phyloP scores from a whole-genome alignment of 2,113 vertebrate genomes.

The Cephalopholis sonnerati region DNA sequence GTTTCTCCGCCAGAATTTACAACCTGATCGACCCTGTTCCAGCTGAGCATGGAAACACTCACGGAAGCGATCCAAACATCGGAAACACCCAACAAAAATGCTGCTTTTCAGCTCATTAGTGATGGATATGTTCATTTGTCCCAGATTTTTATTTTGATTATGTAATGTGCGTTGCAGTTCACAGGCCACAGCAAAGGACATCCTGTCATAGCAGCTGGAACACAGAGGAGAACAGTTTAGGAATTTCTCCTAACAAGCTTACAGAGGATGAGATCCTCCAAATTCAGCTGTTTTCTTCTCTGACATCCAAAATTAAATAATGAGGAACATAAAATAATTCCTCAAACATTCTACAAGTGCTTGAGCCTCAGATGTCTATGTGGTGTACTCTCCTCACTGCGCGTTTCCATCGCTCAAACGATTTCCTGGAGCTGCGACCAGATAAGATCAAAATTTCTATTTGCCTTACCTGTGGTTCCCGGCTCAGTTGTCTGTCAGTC shows the following conservation, averaged over 20 bases:
- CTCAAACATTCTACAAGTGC: not conserved
- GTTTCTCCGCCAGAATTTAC: not conserved
- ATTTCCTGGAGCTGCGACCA: constrained; percentile 4
- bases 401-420: not conserved
- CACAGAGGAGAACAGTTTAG: not conserved
- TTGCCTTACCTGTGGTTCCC: constrained; percentile 54
- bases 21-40: not conserved
- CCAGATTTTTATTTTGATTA: not conserved
- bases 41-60: not conserved
- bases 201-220: constrained; percentile 11
- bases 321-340: not conserved
- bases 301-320: not conserved
- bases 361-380: not conserved
- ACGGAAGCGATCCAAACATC: not conserved
- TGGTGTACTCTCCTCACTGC: not conserved
- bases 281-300: not conserved
- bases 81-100: not conserved
- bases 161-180: not conserved
- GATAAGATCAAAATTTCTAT: not conserved
- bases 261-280: not conserved
- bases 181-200: constrained; percentile 32
- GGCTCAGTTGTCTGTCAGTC: constrained; percentile 10
- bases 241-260: constrained; percentile 6
- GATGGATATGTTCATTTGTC: not conserved
- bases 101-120: not conserved